These are phyloP conservation scores for Dryas iulia DNA, from an alignment of 1,140 invertebrate species.

Conservation along the genomic window DNA sequence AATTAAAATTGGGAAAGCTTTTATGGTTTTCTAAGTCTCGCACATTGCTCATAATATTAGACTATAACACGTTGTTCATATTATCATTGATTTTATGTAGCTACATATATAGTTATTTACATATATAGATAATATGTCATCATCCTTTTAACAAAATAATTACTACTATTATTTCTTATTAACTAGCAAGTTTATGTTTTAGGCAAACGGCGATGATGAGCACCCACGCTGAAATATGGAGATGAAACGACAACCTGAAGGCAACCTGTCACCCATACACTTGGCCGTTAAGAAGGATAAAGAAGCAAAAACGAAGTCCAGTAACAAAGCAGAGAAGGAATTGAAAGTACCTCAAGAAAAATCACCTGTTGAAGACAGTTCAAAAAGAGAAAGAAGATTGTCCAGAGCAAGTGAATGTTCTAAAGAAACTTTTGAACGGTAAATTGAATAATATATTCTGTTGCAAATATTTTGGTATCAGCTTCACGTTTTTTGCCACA, in stretches of 20 bases:
- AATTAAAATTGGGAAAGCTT: too few relatives aligned
- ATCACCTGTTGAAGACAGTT: conserved; percentile 57
- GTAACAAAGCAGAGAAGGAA: conserved; percentile 62
- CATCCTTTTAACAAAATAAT: too few relatives aligned
- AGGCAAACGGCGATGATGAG: conserved; percentile 47
- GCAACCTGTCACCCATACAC: conserved; percentile 65
- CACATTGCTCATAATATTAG: too few relatives aligned
- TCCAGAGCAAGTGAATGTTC: conserved; percentile 63
- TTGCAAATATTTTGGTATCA: too few relatives aligned
- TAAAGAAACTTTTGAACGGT: conserved; percentile 67
- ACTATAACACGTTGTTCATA: too few relatives aligned
- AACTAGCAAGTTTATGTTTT: neutral
- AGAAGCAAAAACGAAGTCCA: conserved; percentile 45
- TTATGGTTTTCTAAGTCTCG: too few relatives aligned
- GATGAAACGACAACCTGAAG: conserved; percentile 66
- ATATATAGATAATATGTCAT: too few relatives aligned
- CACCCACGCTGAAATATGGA: conserved; percentile 56
- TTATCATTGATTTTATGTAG: neutral
- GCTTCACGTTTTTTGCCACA: too few relatives aligned
- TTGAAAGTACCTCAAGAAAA: conserved; percentile 60
- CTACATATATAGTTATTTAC: too few relatives aligned
- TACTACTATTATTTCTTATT: too few relatives aligned
- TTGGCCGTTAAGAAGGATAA: conserved; percentile 52
- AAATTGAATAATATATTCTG: too few relatives aligned
- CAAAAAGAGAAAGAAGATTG: conserved; percentile 50